Evolutionary conservation across 2,888 invertebrate species (phyloP), one percentile per base, ranked within the genome.

Genomic region (Scaptomyza reducta): DNA sequence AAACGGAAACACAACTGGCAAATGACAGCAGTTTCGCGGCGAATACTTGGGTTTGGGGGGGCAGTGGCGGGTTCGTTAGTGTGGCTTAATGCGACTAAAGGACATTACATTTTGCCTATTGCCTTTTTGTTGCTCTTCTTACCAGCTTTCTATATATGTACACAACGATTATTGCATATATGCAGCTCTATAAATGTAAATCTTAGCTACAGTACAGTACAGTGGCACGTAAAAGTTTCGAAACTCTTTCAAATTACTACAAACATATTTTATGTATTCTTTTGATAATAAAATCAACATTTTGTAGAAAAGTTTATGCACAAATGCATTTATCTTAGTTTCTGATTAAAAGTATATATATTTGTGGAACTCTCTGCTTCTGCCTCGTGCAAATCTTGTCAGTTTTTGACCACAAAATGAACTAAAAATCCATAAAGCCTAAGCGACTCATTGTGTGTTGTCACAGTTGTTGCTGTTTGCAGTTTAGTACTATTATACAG

Each of bases 81-180:
- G 62, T 60, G 47, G 54, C 70, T 61, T 74, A 77, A 70, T 67
- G 74, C 47, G 68, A 54, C 61, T 70, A 70, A 85, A 85, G 87
- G 85, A 81, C 87, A 85, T 87, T 81, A 83, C 70, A 71, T 60
- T 58, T 69, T 49, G n/a, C n/a, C 68, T 47, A 45, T 66, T 50
- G 49, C 42, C 29, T 6, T 40, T 47, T 31, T 64, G 53, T 47
- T 16, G 60, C 40, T 71, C 60, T 55, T 31, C 54, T 50, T 59
- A 53, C 47, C 70, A 72, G 55, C 27, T 58, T n/a, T 61, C 46
- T 60, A 63, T 70, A 62, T 66, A 74, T 33, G 6, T 70, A 66
- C 53, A 25, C 6, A 13, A 22, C 42, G 42, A 22, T 42, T 45
- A 16, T 56, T 64, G 65, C 65, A 59, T 44, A 56, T 38, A 14